A percentile compares a stretch with the other conserved stretches of the same genome.
These are phyloP conservation scores for Grapholita molesta DNA, from an alignment of 1,140 invertebrate species.

Conservation along the genomic window DNA sequence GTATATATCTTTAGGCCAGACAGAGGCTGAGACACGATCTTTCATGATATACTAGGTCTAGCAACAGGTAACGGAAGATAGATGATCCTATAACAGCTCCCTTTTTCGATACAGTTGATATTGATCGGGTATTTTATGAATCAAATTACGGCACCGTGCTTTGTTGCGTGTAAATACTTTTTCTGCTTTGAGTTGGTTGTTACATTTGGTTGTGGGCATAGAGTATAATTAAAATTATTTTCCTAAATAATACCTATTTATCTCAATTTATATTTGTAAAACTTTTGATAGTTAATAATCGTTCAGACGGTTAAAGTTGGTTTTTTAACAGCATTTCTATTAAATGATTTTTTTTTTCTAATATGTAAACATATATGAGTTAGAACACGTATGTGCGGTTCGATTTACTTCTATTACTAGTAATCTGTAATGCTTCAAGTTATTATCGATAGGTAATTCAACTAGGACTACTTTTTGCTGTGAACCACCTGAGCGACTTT, in stretches of 20 bases:
- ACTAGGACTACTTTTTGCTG: constrained; percentile 52
- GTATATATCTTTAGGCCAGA: constrained; percentile 16
- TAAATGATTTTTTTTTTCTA: too few relatives aligned
- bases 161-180: too few relatives aligned
- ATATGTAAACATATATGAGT: too few relatives aligned
- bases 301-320: too few relatives aligned
- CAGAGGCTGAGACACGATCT: background rate
- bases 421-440: constrained; percentile 34
- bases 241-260: too few relatives aligned
- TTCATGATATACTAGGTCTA: background rate
- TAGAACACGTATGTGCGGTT: background rate
- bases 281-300: too few relatives aligned
- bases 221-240: too few relatives aligned
- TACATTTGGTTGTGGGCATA: too few relatives aligned
- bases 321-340: too few relatives aligned
- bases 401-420: constrained; percentile 57
- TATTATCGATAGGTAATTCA: constrained; percentile 48
- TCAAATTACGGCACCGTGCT: background rate
- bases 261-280: too few relatives aligned
- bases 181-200: too few relatives aligned
- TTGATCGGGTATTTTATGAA: background rate
- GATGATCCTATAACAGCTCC: background rate
- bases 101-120: background rate
- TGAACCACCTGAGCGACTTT: constrained; percentile 44
- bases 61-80: background rate